Evolutionary conservation across 2,113 vertebrate genomes (phyloP).

Genomic region (Naja naja): DNA sequence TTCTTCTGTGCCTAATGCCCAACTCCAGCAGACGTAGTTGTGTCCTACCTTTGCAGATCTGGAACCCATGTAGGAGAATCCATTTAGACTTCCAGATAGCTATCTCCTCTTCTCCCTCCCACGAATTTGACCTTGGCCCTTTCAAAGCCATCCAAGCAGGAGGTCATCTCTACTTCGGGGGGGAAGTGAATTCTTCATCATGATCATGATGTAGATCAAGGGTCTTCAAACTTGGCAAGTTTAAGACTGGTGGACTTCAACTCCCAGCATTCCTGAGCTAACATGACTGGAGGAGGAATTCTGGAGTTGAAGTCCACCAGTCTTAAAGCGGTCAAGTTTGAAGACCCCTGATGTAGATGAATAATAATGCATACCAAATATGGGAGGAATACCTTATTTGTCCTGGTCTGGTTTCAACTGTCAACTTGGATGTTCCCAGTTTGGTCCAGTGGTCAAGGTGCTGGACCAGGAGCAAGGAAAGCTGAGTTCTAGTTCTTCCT

Average conservation of each 20-base stretch:
- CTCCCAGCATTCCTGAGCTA: too few relatives aligned
- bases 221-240: too few relatives aligned
- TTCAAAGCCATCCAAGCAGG: not conserved
- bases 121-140: not conserved
- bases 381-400: not conserved
- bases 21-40: not conserved
- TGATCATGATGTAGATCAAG: not conserved
- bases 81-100: not conserved
- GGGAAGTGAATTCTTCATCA: too few relatives aligned
- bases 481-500: not conserved
- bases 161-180: not conserved
- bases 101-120: not conserved
- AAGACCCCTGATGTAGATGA: not conserved
- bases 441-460: not conserved
- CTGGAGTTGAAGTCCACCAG: too few relatives aligned
- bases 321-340: too few relatives aligned
- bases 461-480: not conserved
- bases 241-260: too few relatives aligned
- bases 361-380: not conserved
- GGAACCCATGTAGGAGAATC: not conserved
- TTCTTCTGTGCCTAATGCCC: not conserved
- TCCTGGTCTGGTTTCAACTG: not conserved
- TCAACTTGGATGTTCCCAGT: not conserved
- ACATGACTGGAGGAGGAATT: too few relatives aligned
- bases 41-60: not conserved